These are phyloP conservation scores for Thera britannica DNA, from an alignment of 2,888 invertebrate genomes.

Conservation along the genomic window DNA sequence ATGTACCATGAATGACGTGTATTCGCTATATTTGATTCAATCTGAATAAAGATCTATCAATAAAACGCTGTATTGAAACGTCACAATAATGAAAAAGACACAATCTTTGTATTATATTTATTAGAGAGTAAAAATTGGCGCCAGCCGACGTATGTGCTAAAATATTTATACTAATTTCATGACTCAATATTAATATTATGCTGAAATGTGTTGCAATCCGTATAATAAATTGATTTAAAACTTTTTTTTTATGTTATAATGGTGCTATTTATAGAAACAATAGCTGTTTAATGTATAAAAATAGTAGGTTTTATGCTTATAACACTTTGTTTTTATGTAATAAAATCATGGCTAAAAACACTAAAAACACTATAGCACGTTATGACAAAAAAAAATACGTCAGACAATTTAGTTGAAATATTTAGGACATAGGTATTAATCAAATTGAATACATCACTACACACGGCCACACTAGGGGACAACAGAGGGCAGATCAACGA, in stretches of 20 bases:
- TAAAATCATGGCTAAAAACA: too few relatives aligned
- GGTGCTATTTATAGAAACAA: too few relatives aligned
- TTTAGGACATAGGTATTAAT: too few relatives aligned
- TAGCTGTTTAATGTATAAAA: too few relatives aligned
- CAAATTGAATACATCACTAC: too few relatives aligned
- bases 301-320: too few relatives aligned
- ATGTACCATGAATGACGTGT: neutral
- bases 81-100: slow-evolving; percentile 43
- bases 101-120: slow-evolving; percentile 28
- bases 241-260: neutral
- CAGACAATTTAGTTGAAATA: too few relatives aligned
- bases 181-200: slow-evolving; percentile 7
- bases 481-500: too few relatives aligned
- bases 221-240: neutral
- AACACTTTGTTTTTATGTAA: too few relatives aligned
- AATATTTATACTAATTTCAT: slow-evolving; percentile 25
- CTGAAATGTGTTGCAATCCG: neutral
- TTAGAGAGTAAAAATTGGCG: slow-evolving; percentile 42
- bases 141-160: slow-evolving; percentile 46
- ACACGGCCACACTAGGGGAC: too few relatives aligned
- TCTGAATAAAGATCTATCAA: neutral
- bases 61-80: slow-evolving; percentile 2
- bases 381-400: too few relatives aligned
- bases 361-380: too few relatives aligned
- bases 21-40: neutral